Conservation (phyloP, 2,113 vertebrate genomes). For the Coptodon bakossiorum region DNA sequence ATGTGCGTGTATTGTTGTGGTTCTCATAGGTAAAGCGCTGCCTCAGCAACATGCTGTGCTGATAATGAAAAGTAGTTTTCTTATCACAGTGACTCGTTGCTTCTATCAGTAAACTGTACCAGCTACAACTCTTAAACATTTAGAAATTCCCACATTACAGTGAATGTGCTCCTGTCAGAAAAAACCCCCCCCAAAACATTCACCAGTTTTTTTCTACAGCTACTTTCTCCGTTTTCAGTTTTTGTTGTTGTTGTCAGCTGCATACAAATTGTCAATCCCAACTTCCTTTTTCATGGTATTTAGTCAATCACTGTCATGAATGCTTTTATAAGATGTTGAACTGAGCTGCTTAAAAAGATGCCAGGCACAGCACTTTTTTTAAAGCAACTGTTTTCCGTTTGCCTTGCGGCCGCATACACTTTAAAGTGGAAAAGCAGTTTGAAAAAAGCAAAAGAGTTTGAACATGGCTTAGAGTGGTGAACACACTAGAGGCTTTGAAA, state of each 20-base stretch:
- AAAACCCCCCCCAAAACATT: neutral
- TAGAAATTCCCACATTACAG: neutral
- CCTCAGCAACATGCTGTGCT: neutral
- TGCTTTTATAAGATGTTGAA: neutral
- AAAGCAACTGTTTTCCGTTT: slow-evolving; percentile 8
- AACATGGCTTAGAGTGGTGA: slow-evolving; percentile 14
- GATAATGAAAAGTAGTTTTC: slow-evolving; percentile 19
- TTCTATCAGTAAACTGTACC: slow-evolving; percentile 9
- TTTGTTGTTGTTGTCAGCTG: slow-evolving; percentile 9
- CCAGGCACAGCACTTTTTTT: slow-evolving; percentile 30
- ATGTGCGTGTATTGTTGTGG: neutral
- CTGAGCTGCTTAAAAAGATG: slow-evolving; percentile 12
- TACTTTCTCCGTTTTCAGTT: neutral
- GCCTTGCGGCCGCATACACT: neutral
- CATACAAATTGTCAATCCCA: neutral
- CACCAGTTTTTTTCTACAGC: neutral
- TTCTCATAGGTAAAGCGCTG: neutral
- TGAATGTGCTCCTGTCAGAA: neutral
- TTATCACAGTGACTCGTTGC: neutral
- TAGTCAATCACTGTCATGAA: slow-evolving; percentile 33
- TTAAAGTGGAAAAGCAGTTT: slow-evolving; percentile 3
- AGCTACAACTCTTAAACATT: neutral
- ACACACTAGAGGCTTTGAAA: slow-evolving; percentile 18
- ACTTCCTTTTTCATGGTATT: neutral
- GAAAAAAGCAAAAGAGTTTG: neutral